Percentiles rank a stretch among this genome's conserved stretches.
phyloP scores from a whole-genome alignment of 2,113 vertebrate genomes.

The Setophaga kirtlandii region DNA sequence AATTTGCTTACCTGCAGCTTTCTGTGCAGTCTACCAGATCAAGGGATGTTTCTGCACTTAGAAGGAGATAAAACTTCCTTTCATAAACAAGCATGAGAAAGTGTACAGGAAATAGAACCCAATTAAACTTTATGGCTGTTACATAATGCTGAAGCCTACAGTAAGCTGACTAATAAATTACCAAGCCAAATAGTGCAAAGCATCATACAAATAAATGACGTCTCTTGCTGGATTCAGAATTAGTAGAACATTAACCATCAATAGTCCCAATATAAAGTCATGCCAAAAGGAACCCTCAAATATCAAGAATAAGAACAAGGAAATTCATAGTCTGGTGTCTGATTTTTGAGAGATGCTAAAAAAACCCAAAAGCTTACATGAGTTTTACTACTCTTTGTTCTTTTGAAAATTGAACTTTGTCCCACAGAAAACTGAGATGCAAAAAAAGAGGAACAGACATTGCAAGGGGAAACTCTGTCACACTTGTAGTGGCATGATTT shows the following conservation, averaged over 20 bases:
- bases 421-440: neutral
- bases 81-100: neutral
- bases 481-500: neutral
- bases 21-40: neutral
- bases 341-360: neutral
- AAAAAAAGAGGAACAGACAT: neutral
- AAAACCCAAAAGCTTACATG: neutral
- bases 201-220: neutral
- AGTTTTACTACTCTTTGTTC: neutral
- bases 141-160: neutral
- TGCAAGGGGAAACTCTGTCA: neutral
- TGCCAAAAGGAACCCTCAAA: neutral
- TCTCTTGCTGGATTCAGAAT: neutral
- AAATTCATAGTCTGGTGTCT: neutral
- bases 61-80: neutral
- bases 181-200: neutral
- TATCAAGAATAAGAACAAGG: neutral
- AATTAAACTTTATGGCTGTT: conserved; percentile 25
- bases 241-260: neutral
- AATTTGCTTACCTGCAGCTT: neutral
- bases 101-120: conserved; percentile 4
- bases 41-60: neutral
- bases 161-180: conserved; percentile 7
- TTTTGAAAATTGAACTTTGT: neutral
- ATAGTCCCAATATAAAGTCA: fast-evolving